Evolutionary conservation across 2,113 vertebrate genomes (phyloP).

Genomic region (Chloebia gouldiae): DNA sequence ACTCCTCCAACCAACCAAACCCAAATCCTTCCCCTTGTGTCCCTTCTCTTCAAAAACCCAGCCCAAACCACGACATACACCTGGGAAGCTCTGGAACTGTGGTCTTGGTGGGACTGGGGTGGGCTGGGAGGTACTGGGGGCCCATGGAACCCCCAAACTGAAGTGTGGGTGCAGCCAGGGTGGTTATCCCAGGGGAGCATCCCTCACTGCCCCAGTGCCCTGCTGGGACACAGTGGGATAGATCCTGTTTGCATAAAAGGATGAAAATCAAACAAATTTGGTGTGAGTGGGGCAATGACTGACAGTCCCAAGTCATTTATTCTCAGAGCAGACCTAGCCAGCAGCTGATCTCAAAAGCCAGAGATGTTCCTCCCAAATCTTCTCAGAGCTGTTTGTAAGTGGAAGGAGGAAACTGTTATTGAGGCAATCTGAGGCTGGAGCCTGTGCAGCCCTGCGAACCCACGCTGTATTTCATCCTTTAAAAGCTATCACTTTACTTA

Average conservation of each 20-base stretch:
- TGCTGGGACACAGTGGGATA: not conserved
- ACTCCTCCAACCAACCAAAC: not conserved
- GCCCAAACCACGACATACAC: not conserved
- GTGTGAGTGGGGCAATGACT: fast-evolving
- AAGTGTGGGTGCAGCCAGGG: not conserved
- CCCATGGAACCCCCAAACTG: fast-evolving
- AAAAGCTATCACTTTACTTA: slow-evolving; percentile 79
- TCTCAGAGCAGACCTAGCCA: not conserved
- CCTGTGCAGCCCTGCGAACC: slow-evolving; percentile 50
- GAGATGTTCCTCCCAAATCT: slow-evolving; percentile 60
- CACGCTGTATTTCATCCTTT: slow-evolving; percentile 71
- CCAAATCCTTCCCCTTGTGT: not conserved
- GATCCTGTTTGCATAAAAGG: not conserved
- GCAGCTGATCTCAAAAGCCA: slow-evolving; percentile 51
- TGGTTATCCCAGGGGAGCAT: not conserved
- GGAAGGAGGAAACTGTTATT: slow-evolving; percentile 67
- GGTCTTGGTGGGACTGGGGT: not conserved
- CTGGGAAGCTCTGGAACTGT: not conserved
- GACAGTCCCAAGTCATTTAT: not conserved
- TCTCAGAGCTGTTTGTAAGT: slow-evolving; percentile 64
- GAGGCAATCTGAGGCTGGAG: slow-evolving; percentile 67
- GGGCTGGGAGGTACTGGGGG: fast-evolving
- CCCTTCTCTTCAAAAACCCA: not conserved
- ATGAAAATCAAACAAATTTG: not conserved
- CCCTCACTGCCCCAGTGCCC: not conserved